Conservation (phyloP, 2,888 invertebrate genomes). For the Bellardia bayeri region DNA sequence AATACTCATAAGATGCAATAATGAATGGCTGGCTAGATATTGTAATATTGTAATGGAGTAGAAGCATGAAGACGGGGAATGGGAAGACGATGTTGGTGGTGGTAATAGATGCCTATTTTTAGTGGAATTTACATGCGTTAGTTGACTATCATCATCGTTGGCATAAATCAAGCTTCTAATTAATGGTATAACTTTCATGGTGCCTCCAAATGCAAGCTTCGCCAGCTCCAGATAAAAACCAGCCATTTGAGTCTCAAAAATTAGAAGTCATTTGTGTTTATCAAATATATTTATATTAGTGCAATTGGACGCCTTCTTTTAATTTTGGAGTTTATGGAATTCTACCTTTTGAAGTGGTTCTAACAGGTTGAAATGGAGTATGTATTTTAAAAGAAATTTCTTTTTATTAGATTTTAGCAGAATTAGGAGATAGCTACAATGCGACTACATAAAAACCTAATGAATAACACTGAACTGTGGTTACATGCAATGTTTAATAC, state of each 20-base stretch:
- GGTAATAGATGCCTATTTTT: constrained; percentile 63
- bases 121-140: constrained; percentile 59
- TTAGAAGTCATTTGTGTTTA: constrained; percentile 62
- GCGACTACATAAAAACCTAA: too few relatives aligned
- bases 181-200: constrained; percentile 77
- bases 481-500: too few relatives aligned
- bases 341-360: neutral
- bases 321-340: neutral
- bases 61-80: constrained; percentile 12
- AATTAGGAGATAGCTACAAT: neutral
- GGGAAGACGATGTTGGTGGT: constrained; percentile 39
- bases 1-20: constrained; percentile 10
- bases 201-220: constrained; percentile 30
- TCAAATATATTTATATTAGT: constrained; percentile 59
- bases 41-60: neutral
- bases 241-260: constrained; percentile 44
- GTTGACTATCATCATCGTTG: constrained; percentile 74
- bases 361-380: constrained; percentile 29
- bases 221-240: constrained; percentile 5
- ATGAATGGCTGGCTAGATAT: neutral
- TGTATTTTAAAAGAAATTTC: neutral
- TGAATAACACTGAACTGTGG: too few relatives aligned
- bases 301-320: constrained; percentile 7
- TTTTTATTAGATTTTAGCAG: neutral
- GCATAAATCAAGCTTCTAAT: constrained; percentile 81